Evolutionary conservation across 2,797 vertebrate genomes (phyloP).

Genomic region (Momotus momota): DNA sequence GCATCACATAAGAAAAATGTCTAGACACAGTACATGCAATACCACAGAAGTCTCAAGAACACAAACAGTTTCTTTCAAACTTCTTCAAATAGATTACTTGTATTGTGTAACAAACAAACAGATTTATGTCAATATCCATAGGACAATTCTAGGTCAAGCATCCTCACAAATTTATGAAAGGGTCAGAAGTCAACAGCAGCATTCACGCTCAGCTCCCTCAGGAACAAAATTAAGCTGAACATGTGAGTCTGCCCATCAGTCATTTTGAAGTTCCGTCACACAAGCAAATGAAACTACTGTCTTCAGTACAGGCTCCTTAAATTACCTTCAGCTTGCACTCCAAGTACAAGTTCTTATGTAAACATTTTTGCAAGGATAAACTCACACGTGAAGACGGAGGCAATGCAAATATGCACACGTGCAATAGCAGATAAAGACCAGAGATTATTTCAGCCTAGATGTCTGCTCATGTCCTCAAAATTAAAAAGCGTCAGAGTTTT

Average conservation of each 20-base stretch:
- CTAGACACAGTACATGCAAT: conserved; percentile 19
- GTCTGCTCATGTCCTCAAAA: neutral
- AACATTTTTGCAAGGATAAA: neutral
- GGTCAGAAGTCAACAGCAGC: neutral
- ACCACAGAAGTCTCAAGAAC: conserved; percentile 1
- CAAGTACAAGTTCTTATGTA: neutral
- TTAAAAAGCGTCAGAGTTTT: neutral
- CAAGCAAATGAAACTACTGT: neutral
- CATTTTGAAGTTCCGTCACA: neutral
- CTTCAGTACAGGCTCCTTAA: neutral
- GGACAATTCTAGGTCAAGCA: neutral
- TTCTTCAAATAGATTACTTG: neutral
- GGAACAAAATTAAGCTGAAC: neutral
- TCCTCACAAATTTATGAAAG: neutral
- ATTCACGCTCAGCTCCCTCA: neutral
- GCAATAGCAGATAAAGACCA: neutral
- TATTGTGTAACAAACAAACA: neutral
- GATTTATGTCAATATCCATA: neutral
- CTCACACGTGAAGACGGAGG: neutral
- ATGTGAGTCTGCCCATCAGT: neutral
- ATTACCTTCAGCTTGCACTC: neutral
- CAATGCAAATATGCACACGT: neutral
- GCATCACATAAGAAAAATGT: conserved; percentile 18
- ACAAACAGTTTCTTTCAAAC: neutral
- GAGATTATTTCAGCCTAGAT: neutral